Evolutionary conservation across 2,113 vertebrate genomes (phyloP), one percentile per base, ranked within the genome.

Genomic region (Garra rufa): DNA sequence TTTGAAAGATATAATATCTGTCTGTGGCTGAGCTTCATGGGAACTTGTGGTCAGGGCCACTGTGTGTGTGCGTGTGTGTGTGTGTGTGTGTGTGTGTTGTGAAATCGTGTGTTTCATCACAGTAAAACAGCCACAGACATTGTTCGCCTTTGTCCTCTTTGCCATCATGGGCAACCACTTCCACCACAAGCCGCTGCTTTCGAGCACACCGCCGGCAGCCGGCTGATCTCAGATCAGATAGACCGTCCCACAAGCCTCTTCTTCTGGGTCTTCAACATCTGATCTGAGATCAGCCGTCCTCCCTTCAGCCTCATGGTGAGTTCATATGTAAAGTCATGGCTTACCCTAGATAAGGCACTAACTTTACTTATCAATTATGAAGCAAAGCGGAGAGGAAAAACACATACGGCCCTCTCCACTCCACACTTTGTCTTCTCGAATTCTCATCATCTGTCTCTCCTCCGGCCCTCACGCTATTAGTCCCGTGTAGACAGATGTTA

Each of bases 131-230:
- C 75, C 75, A 57, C 79, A 82, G 80, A 70, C 46, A 15, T 38
- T 50, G 63, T 55, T 77, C 73, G 57, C 26, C 43, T 87, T 77
- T 69, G 81, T 79, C 65, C 82, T 81, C 44, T 67, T 19, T 55
- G 26, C 79, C 76, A 70, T 85, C 88, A 89, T 14, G 88, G 78
- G 61, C 6, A 85, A 87, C 87, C 88, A 73, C 89, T 85, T 69
- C 44, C 67, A 79, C 75, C 52, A 63, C 81, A 86, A 21, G 50
- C 74, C 19, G 1, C 46, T 21, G 26, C 24, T 34, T 52, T 77
- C 11, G 14, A 67, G 43, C 24, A 57, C 38, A 70, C 21, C 1
- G 8, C 75, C 38, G 13, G 11, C 28, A 17, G 71, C 7, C 28
- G 3, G 14, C 76, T 52, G 73, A 67, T 73, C 83, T 8, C 30